Base-by-base conservation (phyloP, 2,113 vertebrate genomes). In the Phrynosoma blainvillii region DNA sequence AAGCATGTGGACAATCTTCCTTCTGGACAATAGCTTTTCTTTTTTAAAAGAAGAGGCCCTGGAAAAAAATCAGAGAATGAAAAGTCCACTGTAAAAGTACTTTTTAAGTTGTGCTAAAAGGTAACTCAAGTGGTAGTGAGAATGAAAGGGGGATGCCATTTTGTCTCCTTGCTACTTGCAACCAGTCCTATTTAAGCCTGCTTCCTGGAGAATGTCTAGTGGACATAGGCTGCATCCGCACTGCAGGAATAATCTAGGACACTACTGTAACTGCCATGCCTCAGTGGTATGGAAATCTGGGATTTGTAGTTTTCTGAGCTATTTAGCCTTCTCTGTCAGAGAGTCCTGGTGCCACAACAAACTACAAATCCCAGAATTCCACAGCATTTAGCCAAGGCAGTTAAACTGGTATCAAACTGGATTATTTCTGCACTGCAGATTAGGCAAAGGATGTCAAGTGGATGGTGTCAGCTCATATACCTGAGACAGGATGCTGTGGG, bases 1-100 rank as follows among this genome's bases (percentile, higher is more conserved):
- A 88, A 90, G 91, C 13, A 0, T 52, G 86, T 66, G 42, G 87
- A 88, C 87, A 36, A 36, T 89, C 89, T 84, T 92, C 89, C 47
- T 90, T 86, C 66, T 1, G 54, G 66, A 80, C 47, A 70, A 88
- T 25, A 30, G 56, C 32, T 86, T 21, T 66, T 85, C 16, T 54
- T 47, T 75, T 75, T 65, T 32, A 16, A 66, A 70, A 84, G 81
- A 90, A 56, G 81, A 91, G 0, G 83, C 65, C 66, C 85, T 86
- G 70, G 30, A 82, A 79, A 66, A 14, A 52, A 30, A 90, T 77
- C 1, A 1, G 81, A 93, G 87, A 47, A 11, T 68, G 42, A 84
- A 84, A 66, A 40, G 10, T 20, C 81, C 36, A 47, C 79, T 30
- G 0, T 70, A 65, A 88, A 77, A 42, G 79, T 25, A 20, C 83